A percentile compares a stretch with the other conserved stretches of the same genome.
phyloP scores from a whole-genome alignment of 2,797 vertebrate genomes.

The Balearica regulorum region DNA sequence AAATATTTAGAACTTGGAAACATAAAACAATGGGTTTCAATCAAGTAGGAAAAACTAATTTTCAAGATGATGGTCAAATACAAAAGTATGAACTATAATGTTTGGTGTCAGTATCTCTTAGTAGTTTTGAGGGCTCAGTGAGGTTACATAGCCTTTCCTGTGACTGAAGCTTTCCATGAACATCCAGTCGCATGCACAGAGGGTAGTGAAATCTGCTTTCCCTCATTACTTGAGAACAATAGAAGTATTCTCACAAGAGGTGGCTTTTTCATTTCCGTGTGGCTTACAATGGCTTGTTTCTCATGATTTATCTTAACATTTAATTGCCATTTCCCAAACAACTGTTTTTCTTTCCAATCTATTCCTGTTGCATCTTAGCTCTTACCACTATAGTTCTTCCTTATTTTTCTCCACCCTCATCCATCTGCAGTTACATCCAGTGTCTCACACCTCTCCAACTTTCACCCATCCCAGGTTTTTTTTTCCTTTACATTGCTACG shows the following conservation, averaged over 20 bases:
- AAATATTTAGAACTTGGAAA: not conserved
- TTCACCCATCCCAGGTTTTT: not conserved
- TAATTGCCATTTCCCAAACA: not conserved
- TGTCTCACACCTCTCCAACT: not conserved
- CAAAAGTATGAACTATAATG: not conserved
- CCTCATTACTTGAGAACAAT: too few relatives aligned
- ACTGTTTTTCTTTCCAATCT: not conserved
- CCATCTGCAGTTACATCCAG: too few relatives aligned
- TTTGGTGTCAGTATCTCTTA: not conserved
- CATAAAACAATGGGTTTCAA: not conserved
- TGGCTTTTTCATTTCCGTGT: not conserved
- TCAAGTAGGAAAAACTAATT: not conserved
- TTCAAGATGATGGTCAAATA: not conserved
- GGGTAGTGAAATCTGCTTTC: not conserved
- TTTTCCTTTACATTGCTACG: not conserved
- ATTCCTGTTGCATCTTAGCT: not conserved
- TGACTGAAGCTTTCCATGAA: not conserved
- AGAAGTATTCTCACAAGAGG: not conserved
- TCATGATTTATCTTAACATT: not conserved
- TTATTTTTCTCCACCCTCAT: not conserved
- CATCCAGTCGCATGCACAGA: not conserved
- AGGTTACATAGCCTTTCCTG: not conserved
- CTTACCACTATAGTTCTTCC: not conserved
- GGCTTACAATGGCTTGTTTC: not conserved
- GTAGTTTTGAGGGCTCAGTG: not conserved